These are phyloP conservation scores for Seriola aureovittata DNA, from an alignment of 2,113 vertebrate genomes.

Conservation along the genomic window DNA sequence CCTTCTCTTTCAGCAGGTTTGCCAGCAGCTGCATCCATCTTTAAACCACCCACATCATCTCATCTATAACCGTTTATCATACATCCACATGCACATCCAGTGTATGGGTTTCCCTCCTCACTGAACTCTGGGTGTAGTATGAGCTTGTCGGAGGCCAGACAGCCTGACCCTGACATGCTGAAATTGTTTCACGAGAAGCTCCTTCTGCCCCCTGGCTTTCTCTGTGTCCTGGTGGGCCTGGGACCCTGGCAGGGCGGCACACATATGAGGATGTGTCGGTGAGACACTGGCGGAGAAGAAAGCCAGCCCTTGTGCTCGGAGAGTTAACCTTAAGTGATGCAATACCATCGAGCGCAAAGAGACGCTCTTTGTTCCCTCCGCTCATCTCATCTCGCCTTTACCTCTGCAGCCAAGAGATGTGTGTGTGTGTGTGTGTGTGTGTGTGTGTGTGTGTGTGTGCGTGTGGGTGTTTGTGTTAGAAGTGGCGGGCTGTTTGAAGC, in stretches of 20 bases:
- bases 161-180: slow-evolving; percentile 68
- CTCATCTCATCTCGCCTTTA: slow-evolving; percentile 70
- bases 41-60: not conserved
- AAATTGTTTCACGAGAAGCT: slow-evolving; percentile 66
- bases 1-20: not conserved
- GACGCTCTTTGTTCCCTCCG: slow-evolving; percentile 70
- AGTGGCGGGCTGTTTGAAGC: slow-evolving; percentile 76
- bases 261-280: slow-evolving; percentile 59
- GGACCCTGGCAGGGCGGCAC: slow-evolving; percentile 40
- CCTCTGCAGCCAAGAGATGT: slow-evolving; percentile 59
- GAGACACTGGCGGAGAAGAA: slow-evolving; percentile 64
- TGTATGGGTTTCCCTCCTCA: not conserved
- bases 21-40: not conserved
- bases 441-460: slow-evolving; percentile 44
- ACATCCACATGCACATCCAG: slow-evolving; percentile 17
- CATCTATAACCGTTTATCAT: slow-evolving; percentile 7
- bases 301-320: slow-evolving; percentile 61
- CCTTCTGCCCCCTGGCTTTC: slow-evolving; percentile 44
- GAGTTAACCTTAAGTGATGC: slow-evolving; percentile 76
- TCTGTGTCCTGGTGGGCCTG: slow-evolving; percentile 58
- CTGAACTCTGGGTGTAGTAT: slow-evolving; percentile 16
- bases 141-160: slow-evolving; percentile 59
- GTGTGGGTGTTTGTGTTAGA: slow-evolving; percentile 66
- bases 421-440: slow-evolving; percentile 47
- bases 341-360: slow-evolving; percentile 63